Conservation (phyloP, 2,113 vertebrate species). For the Suncus etruscus region DNA sequence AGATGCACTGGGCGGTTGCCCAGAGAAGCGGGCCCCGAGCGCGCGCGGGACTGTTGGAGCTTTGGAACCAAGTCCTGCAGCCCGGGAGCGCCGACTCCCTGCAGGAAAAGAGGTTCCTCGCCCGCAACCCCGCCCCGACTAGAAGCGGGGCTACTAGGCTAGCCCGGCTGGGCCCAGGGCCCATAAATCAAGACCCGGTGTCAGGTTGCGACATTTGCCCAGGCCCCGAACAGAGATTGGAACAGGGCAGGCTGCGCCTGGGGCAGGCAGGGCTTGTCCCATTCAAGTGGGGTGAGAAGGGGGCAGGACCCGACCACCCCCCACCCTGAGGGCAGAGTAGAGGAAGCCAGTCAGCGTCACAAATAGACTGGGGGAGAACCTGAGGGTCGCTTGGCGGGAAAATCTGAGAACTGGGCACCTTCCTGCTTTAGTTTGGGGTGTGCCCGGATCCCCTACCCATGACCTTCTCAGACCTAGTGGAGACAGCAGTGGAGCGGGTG, state of each 20-base stretch:
- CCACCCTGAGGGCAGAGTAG: neutral
- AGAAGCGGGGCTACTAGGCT: neutral
- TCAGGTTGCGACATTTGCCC: too few species aligned
- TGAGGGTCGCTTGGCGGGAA: fast-evolving
- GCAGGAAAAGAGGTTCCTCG: neutral
- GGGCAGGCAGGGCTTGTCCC: neutral
- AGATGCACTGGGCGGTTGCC: neutral
- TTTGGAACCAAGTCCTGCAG: neutral
- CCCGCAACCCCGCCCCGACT: neutral
- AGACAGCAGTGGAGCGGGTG: neutral
- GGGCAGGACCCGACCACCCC: slow-evolving; percentile 62
- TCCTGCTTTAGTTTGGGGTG: neutral
- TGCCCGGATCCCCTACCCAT: neutral
- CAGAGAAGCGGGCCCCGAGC: neutral
- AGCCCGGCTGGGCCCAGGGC: neutral
- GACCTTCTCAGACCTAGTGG: neutral
- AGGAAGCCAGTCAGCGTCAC: fast-evolving
- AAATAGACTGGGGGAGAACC: too few species aligned
- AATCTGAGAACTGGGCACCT: neutral
- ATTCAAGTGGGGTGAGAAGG: slow-evolving; percentile 47
- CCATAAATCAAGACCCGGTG: neutral
- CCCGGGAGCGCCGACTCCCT: neutral
- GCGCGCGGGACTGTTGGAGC: neutral
- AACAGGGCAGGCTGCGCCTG: neutral
- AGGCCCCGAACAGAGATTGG: neutral